phyloP scores from a whole-genome alignment of 2,113 vertebrate genomes.

The Triplophysa rosa region DNA sequence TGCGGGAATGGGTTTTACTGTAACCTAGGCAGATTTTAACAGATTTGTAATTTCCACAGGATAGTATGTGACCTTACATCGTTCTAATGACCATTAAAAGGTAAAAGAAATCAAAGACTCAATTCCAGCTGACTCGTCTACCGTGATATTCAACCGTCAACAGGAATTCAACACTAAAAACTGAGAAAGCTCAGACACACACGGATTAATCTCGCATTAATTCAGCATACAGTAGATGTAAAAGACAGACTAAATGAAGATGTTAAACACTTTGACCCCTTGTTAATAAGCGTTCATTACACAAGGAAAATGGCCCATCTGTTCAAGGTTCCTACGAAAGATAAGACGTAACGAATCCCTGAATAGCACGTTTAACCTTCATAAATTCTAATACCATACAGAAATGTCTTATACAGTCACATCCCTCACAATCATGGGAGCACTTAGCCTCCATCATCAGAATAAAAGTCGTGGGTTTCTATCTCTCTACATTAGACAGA shows the following conservation, averaged over 20 bases:
- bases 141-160: neutral
- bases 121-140: neutral
- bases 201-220: neutral
- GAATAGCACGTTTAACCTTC: conserved; percentile 35
- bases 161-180: conserved; percentile 5
- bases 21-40: neutral
- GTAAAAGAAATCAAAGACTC: conserved; percentile 10
- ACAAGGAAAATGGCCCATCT: conserved; percentile 35
- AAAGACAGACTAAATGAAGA: conserved; percentile 39
- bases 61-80: conserved; percentile 7
- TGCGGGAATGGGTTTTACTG: neutral
- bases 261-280: conserved; percentile 33
- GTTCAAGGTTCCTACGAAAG: conserved; percentile 42
- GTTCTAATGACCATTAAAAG: conserved; percentile 25
- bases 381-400: conserved; percentile 29
- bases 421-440: conserved; percentile 37
- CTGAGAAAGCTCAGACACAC: conserved; percentile 4
- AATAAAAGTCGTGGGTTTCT: conserved; percentile 31
- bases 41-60: conserved; percentile 11
- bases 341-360: conserved; percentile 44
- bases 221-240: conserved; percentile 18
- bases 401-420: conserved; percentile 36
- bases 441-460: conserved; percentile 36
- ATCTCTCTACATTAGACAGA: conserved; percentile 23
- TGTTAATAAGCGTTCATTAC: conserved; percentile 50